Evolutionary conservation across 1,140 invertebrate species (phyloP).

Genomic region (Hypsibius dujardini): DNA sequence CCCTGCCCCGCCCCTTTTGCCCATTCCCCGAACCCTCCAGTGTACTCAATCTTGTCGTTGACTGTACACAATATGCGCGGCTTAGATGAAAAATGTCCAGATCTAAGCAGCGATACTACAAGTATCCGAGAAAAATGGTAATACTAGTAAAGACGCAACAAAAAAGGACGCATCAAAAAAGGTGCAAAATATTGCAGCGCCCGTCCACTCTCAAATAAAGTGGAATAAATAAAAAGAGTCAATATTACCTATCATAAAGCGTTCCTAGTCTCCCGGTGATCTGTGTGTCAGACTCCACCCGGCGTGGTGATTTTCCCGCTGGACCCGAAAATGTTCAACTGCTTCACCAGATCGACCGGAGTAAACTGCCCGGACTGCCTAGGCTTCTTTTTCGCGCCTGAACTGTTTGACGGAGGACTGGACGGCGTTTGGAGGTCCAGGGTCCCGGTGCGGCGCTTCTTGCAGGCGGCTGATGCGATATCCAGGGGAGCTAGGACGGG

Average conservation of each 20-base stretch:
- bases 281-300: background rate
- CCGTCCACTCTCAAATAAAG: background rate
- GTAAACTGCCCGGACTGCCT: background rate
- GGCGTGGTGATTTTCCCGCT: background rate
- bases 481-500: background rate
- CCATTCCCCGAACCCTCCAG: too few species aligned
- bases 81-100: too few species aligned
- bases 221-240: background rate
- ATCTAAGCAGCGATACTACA: too few species aligned
- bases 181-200: background rate
- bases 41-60: too few species aligned
- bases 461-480: background rate
- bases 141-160: background rate
- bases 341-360: background rate
- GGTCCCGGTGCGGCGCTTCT: background rate
- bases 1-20: too few species aligned
- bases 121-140: background rate
- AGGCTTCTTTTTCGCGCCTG: background rate
- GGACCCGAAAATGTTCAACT: background rate
- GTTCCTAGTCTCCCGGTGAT: background rate
- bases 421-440: background rate
- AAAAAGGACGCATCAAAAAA: background rate
- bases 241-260: background rate
- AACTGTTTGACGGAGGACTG: background rate
- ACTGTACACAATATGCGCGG: too few species aligned